These are phyloP conservation scores for Eulemur albifrons DNA, from an alignment of 2,797 vertebrate species.

Conservation along the genomic window DNA sequence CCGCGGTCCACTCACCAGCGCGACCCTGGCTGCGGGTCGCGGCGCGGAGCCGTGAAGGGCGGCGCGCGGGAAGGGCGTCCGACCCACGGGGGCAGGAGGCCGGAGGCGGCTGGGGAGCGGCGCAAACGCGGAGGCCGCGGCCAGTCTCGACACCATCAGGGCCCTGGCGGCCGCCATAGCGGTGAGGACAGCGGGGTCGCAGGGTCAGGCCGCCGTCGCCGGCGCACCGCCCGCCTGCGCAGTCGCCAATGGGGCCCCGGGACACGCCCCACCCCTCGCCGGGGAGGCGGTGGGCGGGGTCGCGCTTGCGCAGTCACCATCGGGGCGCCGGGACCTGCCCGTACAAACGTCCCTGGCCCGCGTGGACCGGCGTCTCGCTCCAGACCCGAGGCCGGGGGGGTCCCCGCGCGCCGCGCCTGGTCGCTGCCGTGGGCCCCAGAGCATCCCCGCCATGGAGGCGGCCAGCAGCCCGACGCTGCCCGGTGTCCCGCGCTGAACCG, in stretches of 20 bases:
- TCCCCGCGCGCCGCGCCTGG: too few relatives aligned
- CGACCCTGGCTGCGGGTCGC: conserved; percentile 76
- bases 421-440: neutral
- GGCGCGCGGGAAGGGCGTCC: neutral
- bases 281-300: accelerated
- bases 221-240: neutral
- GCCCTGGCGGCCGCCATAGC: conserved; percentile 26
- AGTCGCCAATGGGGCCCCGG: neutral
- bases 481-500: neutral
- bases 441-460: neutral
- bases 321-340: too few relatives aligned
- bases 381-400: too few relatives aligned
- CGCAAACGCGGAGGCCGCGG: neutral
- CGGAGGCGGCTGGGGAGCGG: neutral
- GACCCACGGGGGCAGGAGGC: neutral
- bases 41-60: conserved; percentile 76
- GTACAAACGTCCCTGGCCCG: too few relatives aligned
- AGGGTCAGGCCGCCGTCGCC: accelerated
- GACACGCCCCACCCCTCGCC: neutral
- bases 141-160: neutral
- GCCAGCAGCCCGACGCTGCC: too few relatives aligned
- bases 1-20: conserved; percentile 80
- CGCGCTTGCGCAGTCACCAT: neutral
- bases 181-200: accelerated
- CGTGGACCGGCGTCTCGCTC: neutral